Conservation (phyloP, 1,140 invertebrate species). For the Pogonomyrmex californicus region DNA sequence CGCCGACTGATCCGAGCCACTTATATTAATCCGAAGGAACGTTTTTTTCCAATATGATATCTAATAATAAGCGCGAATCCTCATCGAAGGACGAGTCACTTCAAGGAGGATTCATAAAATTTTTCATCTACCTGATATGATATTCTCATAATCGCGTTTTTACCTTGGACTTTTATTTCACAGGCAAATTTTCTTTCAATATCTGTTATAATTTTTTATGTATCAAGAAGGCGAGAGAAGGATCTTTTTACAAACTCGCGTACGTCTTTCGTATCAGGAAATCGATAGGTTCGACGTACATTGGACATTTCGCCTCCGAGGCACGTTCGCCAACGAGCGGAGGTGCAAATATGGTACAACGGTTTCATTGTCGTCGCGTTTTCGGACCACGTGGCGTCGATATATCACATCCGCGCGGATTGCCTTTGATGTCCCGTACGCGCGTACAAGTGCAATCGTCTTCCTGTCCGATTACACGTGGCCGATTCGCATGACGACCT, state of each 20-base stretch:
- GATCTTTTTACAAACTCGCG: not conserved
- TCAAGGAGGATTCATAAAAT: not conserved
- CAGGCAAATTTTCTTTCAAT: not conserved
- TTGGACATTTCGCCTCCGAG: not conserved
- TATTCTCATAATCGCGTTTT: slow-evolving; percentile 7
- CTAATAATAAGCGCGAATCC: slow-evolving; percentile 54
- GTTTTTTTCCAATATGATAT: slow-evolving; percentile 52
- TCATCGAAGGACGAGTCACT: slow-evolving; percentile 17
- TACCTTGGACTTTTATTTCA: not conserved
- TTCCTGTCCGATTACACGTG: slow-evolving; percentile 61
- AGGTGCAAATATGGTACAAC: slow-evolving; percentile 36
- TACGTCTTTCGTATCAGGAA: not conserved
- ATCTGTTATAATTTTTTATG: not conserved
- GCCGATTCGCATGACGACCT: slow-evolving; percentile 49
- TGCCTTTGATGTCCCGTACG: slow-evolving; percentile 49
- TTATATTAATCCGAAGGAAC: slow-evolving; percentile 21
- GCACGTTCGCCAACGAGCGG: not conserved
- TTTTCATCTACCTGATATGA: not conserved
- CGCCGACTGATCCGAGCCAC: not conserved
- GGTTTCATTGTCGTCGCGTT: slow-evolving; percentile 36
- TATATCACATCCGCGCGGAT: slow-evolving; percentile 32
- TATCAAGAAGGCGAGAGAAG: not conserved
- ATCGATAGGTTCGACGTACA: not conserved
- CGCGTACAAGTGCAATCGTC: slow-evolving; percentile 54
- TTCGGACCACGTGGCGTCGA: slow-evolving; percentile 37